phyloP scores from a whole-genome alignment of 2,113 vertebrate species.

The Maccullochella peelii region DNA sequence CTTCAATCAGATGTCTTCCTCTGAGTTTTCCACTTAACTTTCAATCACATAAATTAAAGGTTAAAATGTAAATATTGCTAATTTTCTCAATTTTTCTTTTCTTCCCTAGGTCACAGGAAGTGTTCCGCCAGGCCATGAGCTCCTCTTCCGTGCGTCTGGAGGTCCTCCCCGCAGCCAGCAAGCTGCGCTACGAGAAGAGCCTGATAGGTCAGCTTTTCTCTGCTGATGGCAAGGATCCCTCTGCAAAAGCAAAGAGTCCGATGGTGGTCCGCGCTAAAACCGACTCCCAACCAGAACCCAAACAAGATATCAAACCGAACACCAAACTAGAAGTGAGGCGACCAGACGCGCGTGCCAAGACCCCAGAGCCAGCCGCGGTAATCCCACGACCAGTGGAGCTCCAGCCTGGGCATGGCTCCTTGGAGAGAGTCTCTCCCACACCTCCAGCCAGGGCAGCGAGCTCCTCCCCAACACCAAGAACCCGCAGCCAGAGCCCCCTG shows the following conservation, averaged over 20 bases:
- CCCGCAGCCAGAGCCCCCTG: conserved; percentile 71
- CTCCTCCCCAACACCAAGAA: conserved; percentile 72
- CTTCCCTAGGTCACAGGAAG: conserved; percentile 89
- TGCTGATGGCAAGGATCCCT: conserved; percentile 69
- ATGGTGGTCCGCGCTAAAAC: conserved; percentile 71
- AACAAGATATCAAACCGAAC: conserved; percentile 2
- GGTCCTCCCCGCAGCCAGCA: conserved; percentile 85
- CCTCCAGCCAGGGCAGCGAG: not conserved
- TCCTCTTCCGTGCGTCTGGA: conserved; percentile 82
- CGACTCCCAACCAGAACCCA: not conserved
- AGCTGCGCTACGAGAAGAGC: conserved; percentile 91
- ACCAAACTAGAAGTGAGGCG: conserved; percentile 30
- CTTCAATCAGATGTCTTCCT: not conserved
- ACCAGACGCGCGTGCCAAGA: conserved; percentile 49
- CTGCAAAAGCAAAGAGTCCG: conserved; percentile 81
- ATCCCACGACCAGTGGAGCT: conserved; percentile 10
- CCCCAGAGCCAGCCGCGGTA: conserved; percentile 18
- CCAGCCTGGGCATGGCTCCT: not conserved
- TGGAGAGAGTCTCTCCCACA: conserved; percentile 46
- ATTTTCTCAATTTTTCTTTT: not conserved
- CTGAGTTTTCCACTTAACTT: not conserved
- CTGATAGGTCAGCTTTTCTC: conserved; percentile 88
- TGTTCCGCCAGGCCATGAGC: conserved; percentile 93
- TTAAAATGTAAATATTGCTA: not conserved
- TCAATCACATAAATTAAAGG: not conserved